Evolutionary conservation across 2,113 vertebrate species (phyloP), one percentile per base, ranked within the genome.

Genomic region (Tringa solitaria): DNA sequence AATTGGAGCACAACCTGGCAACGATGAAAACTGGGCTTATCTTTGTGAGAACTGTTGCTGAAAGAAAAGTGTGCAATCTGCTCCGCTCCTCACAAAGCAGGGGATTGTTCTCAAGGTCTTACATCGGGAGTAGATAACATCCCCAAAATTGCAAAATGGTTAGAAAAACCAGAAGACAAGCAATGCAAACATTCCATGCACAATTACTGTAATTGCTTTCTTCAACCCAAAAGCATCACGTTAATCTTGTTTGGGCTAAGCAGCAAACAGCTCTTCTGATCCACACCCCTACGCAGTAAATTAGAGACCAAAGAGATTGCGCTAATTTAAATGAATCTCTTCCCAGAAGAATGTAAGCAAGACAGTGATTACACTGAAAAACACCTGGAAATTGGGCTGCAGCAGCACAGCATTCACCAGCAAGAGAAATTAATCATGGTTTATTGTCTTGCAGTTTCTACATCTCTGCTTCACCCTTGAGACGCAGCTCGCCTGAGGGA

Each of bases 291-390:
- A 5, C 5, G 6, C 16, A 32, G 73, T 81, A 87, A 94, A 94
- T 90, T 84, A 84, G 79, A 88, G 79, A 88, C 67, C 12, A 1
- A 56, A 94, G 79, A 83, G 76, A 84, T 60, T 74, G 45, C 0
- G 4, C 12, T 81, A 45, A 84, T 87, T 93, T 33, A 56, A 86
- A 75, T 75, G 27, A 30, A 75, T 82, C 21, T 82, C 35, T 95
- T 96, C 92, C 89, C 65, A 89, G 94, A 95, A 94, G 65, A 96
- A 93, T 90, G 83, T 84, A 61, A 87, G 43, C 27, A 74, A 94
- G 64, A 94, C 63, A 81, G 39, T 2, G 28, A 78, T 57, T 65
- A 48, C 35, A 26, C 16, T 64, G 64, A 19, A 48, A 87, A 93
- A 68, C 80, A 95, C 89, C 73, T 93, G 89, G 57, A 93, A 92